A percentile compares a stretch with the other conserved stretches of the same genome.
Conservation (phyloP, 2,797 vertebrate species). For the Okamejei kenojei region DNA sequence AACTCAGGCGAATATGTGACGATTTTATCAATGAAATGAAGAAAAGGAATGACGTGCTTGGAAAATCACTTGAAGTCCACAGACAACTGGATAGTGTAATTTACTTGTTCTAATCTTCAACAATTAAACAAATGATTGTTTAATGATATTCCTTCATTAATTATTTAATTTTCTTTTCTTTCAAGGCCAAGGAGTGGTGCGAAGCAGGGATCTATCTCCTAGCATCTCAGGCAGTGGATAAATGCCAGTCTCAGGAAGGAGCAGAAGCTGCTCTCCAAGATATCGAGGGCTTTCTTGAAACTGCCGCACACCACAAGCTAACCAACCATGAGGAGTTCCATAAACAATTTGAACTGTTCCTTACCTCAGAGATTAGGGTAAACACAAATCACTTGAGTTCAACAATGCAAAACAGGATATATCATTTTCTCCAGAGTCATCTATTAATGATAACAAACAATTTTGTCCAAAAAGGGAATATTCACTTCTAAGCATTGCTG, state of each 20-base stretch:
- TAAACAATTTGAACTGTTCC: slow-evolving; percentile 77
- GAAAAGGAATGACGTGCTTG: slow-evolving; percentile 74
- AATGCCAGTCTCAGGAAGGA: slow-evolving; percentile 91
- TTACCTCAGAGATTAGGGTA: slow-evolving; percentile 80
- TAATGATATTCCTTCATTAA: neutral
- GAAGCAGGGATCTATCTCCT: slow-evolving; percentile 88
- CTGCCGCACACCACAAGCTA: slow-evolving; percentile 70
- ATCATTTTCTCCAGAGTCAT: neutral
- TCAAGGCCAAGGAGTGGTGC: slow-evolving; percentile 85
- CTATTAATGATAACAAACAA: neutral
- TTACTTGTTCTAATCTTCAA: neutral
- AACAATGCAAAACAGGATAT: neutral
- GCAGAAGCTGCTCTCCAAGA: slow-evolving; percentile 79
- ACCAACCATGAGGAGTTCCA: slow-evolving; percentile 74
- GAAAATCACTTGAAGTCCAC: slow-evolving; percentile 79
- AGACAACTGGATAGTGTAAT: slow-evolving; percentile 77
- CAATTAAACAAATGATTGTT: neutral
- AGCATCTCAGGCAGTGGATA: slow-evolving; percentile 90
- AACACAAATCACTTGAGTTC: neutral
- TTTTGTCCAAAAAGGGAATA: neutral
- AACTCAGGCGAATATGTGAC: slow-evolving; percentile 81
- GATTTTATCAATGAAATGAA: slow-evolving; percentile 83
- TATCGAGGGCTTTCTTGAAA: slow-evolving; percentile 74
- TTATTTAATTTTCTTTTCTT: slow-evolving; percentile 40
- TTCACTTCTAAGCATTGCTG: neutral